Conservation (phyloP, 92 coral and sea anemone genomes). For the Zoanthus sociatus region DNA sequence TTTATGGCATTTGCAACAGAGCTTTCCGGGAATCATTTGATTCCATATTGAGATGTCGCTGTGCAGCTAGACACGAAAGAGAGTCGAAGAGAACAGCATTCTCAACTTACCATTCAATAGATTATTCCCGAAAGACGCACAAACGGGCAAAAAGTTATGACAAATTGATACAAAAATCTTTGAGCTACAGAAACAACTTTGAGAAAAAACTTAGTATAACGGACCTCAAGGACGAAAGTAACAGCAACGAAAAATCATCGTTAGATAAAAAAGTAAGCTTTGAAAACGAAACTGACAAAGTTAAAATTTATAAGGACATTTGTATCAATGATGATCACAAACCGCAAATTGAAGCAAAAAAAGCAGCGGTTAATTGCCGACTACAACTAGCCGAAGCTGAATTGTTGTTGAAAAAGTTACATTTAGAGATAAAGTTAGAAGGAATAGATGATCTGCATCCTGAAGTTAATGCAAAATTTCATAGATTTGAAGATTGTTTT, state of each 20-base stretch:
- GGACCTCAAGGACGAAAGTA: no score
- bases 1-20: conserved; percentile 85
- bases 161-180: background rate
- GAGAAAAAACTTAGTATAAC: background rate
- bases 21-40: conserved; percentile 77
- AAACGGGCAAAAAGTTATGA: background rate
- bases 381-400: conserved; percentile 17
- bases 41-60: conserved; percentile 67
- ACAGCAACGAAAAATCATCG: background rate
- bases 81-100: conserved; percentile 20
- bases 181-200: background rate
- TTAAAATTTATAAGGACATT: background rate
- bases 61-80: conserved; percentile 72
- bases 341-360: background rate
- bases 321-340: background rate
- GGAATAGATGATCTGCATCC: conserved; percentile 21
- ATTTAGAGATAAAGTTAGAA: conserved; percentile 31
- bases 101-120: background rate
- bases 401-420: conserved; percentile 15
- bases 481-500: conserved; percentile 21
- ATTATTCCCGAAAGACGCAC: background rate
- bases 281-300: background rate
- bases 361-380: background rate
- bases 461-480: conserved; percentile 1
- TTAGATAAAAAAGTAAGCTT: conserved; percentile 18